Conservation (phyloP, 2,888 invertebrate species). For the Tenodera sinensis region DNA sequence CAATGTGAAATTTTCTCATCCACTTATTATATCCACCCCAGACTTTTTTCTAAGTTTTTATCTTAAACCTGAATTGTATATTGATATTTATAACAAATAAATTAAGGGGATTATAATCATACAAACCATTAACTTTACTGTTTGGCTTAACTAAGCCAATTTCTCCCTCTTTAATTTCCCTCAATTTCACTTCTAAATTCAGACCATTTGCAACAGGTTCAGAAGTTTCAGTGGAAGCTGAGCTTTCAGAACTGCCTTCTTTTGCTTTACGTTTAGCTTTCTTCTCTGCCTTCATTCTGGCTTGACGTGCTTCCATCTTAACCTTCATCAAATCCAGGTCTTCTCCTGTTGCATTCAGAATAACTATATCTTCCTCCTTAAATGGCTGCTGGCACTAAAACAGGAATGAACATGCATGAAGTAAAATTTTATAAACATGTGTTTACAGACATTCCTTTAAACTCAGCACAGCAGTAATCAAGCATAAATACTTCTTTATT, state of each 20-base stretch:
- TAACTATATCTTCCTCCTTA: constrained; percentile 71
- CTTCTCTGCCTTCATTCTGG: constrained; percentile 65
- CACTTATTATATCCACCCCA: too few species aligned
- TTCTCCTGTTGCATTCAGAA: constrained; percentile 83
- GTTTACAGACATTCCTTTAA: too few species aligned
- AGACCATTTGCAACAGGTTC: neutral
- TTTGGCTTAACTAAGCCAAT: neutral
- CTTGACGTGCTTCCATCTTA: constrained; percentile 65
- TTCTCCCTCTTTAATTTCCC: neutral
- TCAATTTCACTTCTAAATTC: neutral
- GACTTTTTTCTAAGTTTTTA: too few species aligned
- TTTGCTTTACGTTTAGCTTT: constrained; percentile 43
- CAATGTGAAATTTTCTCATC: too few species aligned
- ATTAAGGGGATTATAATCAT: neutral
- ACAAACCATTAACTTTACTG: neutral
- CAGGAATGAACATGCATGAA: neutral
- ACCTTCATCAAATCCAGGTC: constrained; percentile 63
- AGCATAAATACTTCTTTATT: too few species aligned
- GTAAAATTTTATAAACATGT: too few species aligned
- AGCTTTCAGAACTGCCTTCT: neutral
- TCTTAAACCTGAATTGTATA: too few species aligned
- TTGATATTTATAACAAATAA: too few species aligned
- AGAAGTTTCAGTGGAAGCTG: constrained; percentile 29
- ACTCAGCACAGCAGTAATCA: too few species aligned
- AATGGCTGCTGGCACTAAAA: constrained; percentile 75